Evolutionary conservation across 2,888 invertebrate species (phyloP), one percentile per base, ranked within the genome.

Genomic region (Rhingia campestris): DNA sequence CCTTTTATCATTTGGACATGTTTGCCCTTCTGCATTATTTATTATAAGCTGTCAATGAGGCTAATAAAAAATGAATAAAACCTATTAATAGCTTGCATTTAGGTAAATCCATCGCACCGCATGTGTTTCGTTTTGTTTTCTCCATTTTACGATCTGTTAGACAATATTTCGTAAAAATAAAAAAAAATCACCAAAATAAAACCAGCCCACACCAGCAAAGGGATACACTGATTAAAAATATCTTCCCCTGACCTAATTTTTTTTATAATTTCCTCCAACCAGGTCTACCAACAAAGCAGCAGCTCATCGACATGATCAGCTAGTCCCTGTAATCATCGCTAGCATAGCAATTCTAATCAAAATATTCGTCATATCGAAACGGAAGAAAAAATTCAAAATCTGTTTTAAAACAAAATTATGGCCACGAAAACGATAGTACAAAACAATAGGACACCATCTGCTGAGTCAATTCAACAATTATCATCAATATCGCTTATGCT

Each of bases 401-500:
- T 54, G 39, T 63, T 35, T 30, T 39, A 82, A 74, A 66, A 14
- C 35, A 45, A 74, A 79, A 84, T 33, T 64, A 84, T 84, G 84
- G 80, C 84, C 59, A 84, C 84, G 43, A 84, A 80, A 80, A 82
- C 82, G 7, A 70, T 84, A 84, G 84, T 84, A 84, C 84, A 84
- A 84, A 84, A 63, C 12, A 80, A 61, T 61, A 74, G 59, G 61
- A 75, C 80, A 45, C 59, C 81, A 51, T 80, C 86, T 58, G 70
- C 70, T 51, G 85, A 73, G 53, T 75, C 87, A 72, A 86, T 86
- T 51, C 87, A 87, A 59, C 87, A 88, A 67, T 82, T 89, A 72
- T 88, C 89, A 66, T 87, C 89, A 76, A 90, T 91, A 87, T 91
- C 91, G 86, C 86, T 90, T 75, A 90, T 91, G 89, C 87, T 91